phyloP scores from a whole-genome alignment of 2,797 vertebrate genomes.

The Eulemur albifrons region DNA sequence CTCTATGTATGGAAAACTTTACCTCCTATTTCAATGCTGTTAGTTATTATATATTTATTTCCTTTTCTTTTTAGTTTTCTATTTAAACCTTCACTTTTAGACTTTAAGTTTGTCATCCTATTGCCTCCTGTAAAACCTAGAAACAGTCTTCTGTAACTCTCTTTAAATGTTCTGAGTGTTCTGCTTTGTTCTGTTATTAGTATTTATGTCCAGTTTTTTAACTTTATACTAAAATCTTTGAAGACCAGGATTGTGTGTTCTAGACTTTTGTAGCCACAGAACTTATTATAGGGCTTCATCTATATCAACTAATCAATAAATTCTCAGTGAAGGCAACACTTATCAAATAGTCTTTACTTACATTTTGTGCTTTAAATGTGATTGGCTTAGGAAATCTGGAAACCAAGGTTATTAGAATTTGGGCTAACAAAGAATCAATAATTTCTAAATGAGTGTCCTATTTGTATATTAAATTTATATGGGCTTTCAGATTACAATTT shows the following conservation, averaged over 20 bases:
- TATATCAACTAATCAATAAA: neutral
- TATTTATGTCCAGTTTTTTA: neutral
- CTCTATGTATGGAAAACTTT: neutral
- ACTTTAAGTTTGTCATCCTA: neutral
- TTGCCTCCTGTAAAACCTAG: neutral
- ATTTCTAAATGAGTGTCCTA: neutral
- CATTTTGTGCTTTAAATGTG: neutral
- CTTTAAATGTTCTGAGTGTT: neutral
- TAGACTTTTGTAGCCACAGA: neutral
- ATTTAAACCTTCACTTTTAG: neutral
- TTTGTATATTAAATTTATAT: neutral
- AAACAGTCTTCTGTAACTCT: neutral
- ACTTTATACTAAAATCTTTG: neutral
- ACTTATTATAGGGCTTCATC: neutral
- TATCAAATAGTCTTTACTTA: neutral
- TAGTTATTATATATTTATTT: neutral
- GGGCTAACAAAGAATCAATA: constrained; percentile 3
- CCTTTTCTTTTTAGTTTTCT: neutral
- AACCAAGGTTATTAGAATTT: neutral
- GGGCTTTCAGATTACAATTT: neutral
- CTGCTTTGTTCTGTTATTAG: neutral
- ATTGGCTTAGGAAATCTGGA: neutral
- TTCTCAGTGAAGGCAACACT: neutral
- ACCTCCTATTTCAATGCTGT: neutral
- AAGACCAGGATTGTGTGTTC: neutral